These are phyloP conservation scores for Conchocele bisecta DNA, from an alignment of 2,888 invertebrate species.

Conservation along the genomic window DNA sequence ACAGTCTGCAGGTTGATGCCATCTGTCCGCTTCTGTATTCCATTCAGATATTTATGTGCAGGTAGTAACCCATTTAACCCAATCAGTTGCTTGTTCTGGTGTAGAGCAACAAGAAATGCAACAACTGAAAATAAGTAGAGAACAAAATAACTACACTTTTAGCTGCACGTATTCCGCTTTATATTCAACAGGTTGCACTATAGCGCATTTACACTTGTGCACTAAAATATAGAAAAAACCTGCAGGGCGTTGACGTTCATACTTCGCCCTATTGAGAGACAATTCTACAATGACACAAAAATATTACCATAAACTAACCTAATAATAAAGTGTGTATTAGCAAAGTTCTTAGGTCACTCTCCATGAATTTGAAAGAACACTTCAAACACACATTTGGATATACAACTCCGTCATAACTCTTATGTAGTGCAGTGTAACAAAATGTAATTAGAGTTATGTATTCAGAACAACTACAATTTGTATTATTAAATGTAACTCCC, in stretches of 20 bases:
- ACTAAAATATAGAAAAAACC: too few species aligned
- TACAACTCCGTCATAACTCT: too few species aligned
- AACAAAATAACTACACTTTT: background rate
- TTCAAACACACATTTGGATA: too few species aligned
- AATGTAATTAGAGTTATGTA: too few species aligned
- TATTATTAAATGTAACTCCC: background rate
- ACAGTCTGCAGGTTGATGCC: conserved; percentile 62
- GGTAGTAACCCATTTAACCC: conserved; percentile 82
- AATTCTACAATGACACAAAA: too few species aligned
- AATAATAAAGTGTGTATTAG: too few species aligned
- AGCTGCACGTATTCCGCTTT: too few species aligned
- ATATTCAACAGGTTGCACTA: background rate
- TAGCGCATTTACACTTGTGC: background rate
- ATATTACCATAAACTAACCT: too few species aligned
- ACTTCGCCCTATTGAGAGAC: too few species aligned
- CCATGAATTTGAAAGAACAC: background rate
- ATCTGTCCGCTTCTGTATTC: conserved; percentile 60
- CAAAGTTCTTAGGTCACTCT: too few species aligned
- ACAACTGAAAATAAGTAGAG: conserved; percentile 78
- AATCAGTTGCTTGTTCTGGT: conserved; percentile 82
- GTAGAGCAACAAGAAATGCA: conserved; percentile 81
- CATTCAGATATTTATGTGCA: conserved; percentile 72
- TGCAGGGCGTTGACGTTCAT: too few species aligned
- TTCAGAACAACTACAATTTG: background rate
- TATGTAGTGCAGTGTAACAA: too few species aligned